Base-by-base conservation (phyloP, 1,140 invertebrate species). In the Spodoptera litura region DNA sequence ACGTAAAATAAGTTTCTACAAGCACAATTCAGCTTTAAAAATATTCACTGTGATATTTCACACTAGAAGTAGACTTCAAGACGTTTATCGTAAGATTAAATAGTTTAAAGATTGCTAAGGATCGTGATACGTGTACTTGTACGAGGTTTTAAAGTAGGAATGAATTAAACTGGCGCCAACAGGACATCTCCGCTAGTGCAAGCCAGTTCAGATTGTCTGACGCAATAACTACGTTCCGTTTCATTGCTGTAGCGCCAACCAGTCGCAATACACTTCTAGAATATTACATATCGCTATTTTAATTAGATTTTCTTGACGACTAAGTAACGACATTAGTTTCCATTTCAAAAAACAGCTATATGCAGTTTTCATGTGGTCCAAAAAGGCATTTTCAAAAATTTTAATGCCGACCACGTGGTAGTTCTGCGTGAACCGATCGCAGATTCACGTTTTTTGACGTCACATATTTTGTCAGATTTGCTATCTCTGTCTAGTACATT, bases 171-270 rank as follows among this genome's bases (percentile, higher is more conserved):
- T 61, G 59, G 51, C 73, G 73, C 73, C 38, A 64, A 64, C 49
- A 62, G 61, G 59, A 76, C n/a, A 38, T 53, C 71, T 59, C 38
- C 56, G 35, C 51, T 15, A 31, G 11, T 53, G 51, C 44, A 20
- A 27, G 11, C 25, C 59, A 13, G 31, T 27, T 52, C 59, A 56
- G 31, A 56, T 25, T 44, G 77, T 74, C 82, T 83, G 82, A 84
- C 58, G 83, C 80, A 84, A 82, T 58, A 81, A 31, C 59, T 52
- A 78, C 83, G 72, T 82, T 82, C 66, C 83, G 59, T 84, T 83
- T 38, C 38, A 81, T 59, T 35, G 9, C 4, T 4, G 9, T 5
- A 13, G 35, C 25, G 25, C n/a, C 25, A 44, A 6, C 38, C 6
- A 2, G 38, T 44, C 5, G 38, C 38, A 44, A 44, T 6, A 44